A percentile compares a stretch with the other conserved stretches of the same genome.
phyloP scores from a whole-genome alignment of 2,888 invertebrate genomes.

The Tiliacea citrago region DNA sequence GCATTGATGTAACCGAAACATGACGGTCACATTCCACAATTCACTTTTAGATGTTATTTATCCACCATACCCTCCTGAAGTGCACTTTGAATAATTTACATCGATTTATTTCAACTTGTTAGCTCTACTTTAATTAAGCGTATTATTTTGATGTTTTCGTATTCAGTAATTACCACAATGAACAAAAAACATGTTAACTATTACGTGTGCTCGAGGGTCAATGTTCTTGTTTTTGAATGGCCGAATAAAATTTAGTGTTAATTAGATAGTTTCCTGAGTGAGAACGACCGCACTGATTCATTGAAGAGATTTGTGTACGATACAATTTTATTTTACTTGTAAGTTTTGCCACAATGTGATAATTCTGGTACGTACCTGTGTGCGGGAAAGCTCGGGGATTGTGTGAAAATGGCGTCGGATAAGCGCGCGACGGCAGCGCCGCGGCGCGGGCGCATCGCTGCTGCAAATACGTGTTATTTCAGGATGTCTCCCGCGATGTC shows the following conservation, averaged over 20 bases:
- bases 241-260: slow-evolving; percentile 62
- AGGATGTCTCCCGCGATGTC: slow-evolving; percentile 90
- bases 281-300: slow-evolving; percentile 39
- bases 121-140: slow-evolving; percentile 68
- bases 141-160: slow-evolving; percentile 72
- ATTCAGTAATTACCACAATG: slow-evolving; percentile 80
- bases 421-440: slow-evolving; percentile 82
- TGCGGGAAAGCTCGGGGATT: slow-evolving; percentile 88
- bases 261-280: slow-evolving; percentile 55
- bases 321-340: slow-evolving; percentile 57
- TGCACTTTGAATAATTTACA: slow-evolving; percentile 64
- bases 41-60: slow-evolving; percentile 87
- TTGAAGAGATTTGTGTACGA: slow-evolving; percentile 39
- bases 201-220: slow-evolving; percentile 88
- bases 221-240: slow-evolving; percentile 83
- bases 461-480: slow-evolving; percentile 90
- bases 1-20: slow-evolving; percentile 90
- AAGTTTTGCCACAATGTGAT: slow-evolving; percentile 62
- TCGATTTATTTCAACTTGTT: slow-evolving; percentile 61
- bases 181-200: slow-evolving; percentile 89
- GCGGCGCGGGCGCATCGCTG: slow-evolving; percentile 85
- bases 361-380: slow-evolving; percentile 83
- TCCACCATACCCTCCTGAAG: slow-evolving; percentile 70
- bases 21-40: slow-evolving; percentile 88
- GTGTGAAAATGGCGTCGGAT: slow-evolving; percentile 90